Base-by-base conservation (phyloP, 2,888 invertebrate species). In the Melanophora roralis region DNA sequence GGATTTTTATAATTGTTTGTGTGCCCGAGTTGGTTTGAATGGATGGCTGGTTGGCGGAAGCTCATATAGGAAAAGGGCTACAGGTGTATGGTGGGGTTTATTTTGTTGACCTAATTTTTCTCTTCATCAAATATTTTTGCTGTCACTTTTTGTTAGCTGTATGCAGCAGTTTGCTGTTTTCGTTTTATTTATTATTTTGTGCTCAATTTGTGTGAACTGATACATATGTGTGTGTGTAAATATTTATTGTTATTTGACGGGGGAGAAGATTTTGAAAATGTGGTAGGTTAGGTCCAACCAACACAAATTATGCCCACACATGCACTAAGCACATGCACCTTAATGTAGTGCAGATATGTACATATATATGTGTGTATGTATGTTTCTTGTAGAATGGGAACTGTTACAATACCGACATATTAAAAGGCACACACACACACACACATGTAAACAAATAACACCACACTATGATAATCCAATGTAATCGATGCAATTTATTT, bases 31-130 rank as follows among this genome's bases (percentile, higher is more conserved):
- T 12, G 2, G 6, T 27, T 16, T 16, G 43, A 16, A 16, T 43
- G 43, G 71, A 34, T 67, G 65, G 45, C n/a, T n/a, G n/a, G n/a
- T n/a, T 38, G 71, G 40, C 62, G 40, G 34, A 38, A 40, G 53
- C 59, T 5, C 27, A 27, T 27, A 27, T 6, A 27, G 1, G 32
- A 34, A 55, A 55, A 67, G 69, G 71, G 65, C 36, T 78, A 62
- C 81, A 81, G 71, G 73, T 82, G 77, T 76, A 68, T 57, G 27
- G 83, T 81, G 84, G 83, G 84, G 81, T 83, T 84, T 83, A 81
- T 83, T 86, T 84, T 88, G 87, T 84, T 87, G 87, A 88, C 87
- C 88, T 86, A 87, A 87, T 87, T 87, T 86, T 86, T 84, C 86
- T 87, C 88, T 88, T 86, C 82, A 81, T 78, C 78, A 78, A 77